Evolutionary conservation across 2,797 vertebrate genomes (phyloP).

Genomic region (Bradypodion pumilum): DNA sequence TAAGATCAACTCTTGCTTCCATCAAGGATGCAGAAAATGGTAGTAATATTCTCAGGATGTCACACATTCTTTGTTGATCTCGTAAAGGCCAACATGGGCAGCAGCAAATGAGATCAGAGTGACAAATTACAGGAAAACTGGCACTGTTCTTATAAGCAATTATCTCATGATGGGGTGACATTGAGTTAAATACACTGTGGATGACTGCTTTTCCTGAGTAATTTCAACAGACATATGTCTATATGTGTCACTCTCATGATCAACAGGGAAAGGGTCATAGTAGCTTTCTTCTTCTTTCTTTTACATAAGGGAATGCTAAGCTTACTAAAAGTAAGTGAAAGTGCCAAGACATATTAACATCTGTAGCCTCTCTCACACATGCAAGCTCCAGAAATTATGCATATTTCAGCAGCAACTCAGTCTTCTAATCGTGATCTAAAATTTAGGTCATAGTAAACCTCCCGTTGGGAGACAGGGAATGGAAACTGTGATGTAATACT

Average conservation of each 20-base stretch:
- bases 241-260: conserved; percentile 28
- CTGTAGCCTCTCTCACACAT: not conserved
- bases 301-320: not conserved
- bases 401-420: conserved; percentile 20
- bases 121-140: conserved; percentile 18
- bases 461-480: not conserved
- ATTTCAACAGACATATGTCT: conserved; percentile 26
- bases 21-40: not conserved
- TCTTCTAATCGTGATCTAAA: conserved; percentile 17
- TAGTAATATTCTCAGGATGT: conserved; percentile 1
- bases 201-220: conserved; percentile 29
- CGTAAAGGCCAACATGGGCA: not conserved
- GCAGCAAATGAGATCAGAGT: not conserved
- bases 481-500: not conserved
- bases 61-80: conserved; percentile 17
- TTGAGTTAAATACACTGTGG: conserved; percentile 21
- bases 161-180: conserved; percentile 8
- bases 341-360: not conserved
- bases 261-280: not conserved
- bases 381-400: not conserved
- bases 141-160: conserved; percentile 9
- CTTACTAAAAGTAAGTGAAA: not conserved
- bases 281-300: not conserved
- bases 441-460: conserved; percentile 9
- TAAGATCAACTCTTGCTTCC: not conserved